Conservation (phyloP, 2,113 vertebrate genomes). For the Petromus typicus region DNA sequence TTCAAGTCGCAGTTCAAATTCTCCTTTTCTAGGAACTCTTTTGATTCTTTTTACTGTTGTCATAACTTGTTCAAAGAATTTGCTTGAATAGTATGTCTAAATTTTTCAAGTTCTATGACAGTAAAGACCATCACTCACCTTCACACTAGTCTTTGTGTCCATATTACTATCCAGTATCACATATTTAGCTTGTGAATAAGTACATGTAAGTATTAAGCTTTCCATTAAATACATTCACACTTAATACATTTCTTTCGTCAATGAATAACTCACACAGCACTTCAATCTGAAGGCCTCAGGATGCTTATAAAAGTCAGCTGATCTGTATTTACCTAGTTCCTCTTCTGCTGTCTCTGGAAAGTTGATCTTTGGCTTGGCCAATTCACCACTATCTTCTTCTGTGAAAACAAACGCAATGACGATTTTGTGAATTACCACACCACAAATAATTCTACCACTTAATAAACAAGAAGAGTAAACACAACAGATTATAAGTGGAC, state of each 20-base stretch:
- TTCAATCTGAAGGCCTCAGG: slow-evolving; percentile 5
- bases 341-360: slow-evolving; percentile 88
- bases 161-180: not conserved
- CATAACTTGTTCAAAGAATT: not conserved
- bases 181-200: not conserved
- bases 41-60: not conserved
- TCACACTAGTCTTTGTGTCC: not conserved
- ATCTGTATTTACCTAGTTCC: slow-evolving; percentile 75
- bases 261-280: not conserved
- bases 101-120: not conserved
- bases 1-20: not conserved
- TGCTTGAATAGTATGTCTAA: not conserved
- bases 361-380: slow-evolving; percentile 87
- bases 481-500: not conserved
- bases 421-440: not conserved
- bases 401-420: slow-evolving; percentile 32
- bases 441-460: slow-evolving; percentile 14
- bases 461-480: not conserved
- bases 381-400: slow-evolving; percentile 89
- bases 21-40: not conserved
- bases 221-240: not conserved
- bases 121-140: not conserved
- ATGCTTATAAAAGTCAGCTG: not conserved
- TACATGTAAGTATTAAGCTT: not conserved
- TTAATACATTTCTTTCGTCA: slow-evolving; percentile 9